A percentile compares a stretch with the other conserved stretches of the same genome.
Conservation (phyloP, 2,888 invertebrate genomes). For the Acholoe squamosa region DNA sequence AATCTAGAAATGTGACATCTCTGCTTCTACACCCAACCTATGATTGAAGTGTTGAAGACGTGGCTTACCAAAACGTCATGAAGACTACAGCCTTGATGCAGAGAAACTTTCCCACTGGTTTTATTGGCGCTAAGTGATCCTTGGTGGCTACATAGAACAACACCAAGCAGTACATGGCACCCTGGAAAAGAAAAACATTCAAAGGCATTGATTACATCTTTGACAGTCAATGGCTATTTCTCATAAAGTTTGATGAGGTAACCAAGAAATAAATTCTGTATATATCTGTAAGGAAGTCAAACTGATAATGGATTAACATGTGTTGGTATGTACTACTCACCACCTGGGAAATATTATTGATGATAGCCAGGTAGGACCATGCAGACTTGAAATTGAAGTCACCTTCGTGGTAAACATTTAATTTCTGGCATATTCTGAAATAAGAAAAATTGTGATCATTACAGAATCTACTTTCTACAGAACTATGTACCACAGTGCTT, state of each 20-base stretch:
- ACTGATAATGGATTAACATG: too few species aligned
- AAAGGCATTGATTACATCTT: too few species aligned
- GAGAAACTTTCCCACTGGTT: slow-evolving; percentile 96
- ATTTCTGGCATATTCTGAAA: slow-evolving; percentile 62
- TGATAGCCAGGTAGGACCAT: slow-evolving; percentile 93
- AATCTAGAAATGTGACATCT: too few species aligned
- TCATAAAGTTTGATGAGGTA: too few species aligned
- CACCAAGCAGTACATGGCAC: slow-evolving; percentile 97
- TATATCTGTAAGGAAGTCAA: too few species aligned
- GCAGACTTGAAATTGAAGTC: slow-evolving; percentile 91
- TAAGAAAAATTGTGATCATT: not conserved
- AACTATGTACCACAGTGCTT: too few species aligned
- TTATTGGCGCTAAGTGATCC: slow-evolving; percentile 94
- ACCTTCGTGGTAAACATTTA: slow-evolving; percentile 93
- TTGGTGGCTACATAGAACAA: slow-evolving; percentile 95
- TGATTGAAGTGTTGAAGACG: not conserved
- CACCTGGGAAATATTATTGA: slow-evolving; percentile 96
- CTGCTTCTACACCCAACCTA: too few species aligned
- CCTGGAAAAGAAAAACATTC: slow-evolving; percentile 74
- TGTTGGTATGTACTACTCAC: slow-evolving; percentile 83
- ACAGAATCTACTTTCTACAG: too few species aligned
- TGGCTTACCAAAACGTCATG: slow-evolving; percentile 97
- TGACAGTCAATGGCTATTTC: too few species aligned
- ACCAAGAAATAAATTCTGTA: too few species aligned
- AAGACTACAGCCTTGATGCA: slow-evolving; percentile 99